Percentiles rank a stretch among this genome's conserved stretches.
Evolutionary conservation across 1,140 invertebrate species (phyloP).

Genomic region (Ips typographus): DNA sequence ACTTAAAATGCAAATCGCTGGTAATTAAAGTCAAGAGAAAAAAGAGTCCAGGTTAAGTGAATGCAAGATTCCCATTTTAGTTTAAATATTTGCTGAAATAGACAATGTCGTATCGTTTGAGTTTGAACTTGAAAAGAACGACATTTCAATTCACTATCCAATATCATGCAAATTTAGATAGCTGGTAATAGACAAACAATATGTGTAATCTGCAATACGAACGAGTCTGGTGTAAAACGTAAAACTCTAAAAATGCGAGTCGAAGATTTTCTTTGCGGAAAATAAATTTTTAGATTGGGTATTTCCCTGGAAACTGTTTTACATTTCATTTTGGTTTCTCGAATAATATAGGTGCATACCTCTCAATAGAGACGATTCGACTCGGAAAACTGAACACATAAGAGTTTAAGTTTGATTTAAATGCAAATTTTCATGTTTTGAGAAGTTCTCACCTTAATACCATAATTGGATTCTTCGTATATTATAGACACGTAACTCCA

Average conservation of each 20-base stretch:
- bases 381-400: background rate
- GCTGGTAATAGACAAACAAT: too few species aligned
- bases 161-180: too few species aligned
- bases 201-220: too few species aligned
- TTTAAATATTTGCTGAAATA: background rate
- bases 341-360: conserved; percentile 2
- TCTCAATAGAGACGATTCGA: background rate
- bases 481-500: conserved; percentile 96
- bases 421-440: background rate
- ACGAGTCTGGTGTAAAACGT: too few species aligned
- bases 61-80: background rate
- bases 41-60: background rate
- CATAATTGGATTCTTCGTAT: conserved; percentile 96
- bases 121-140: too few species aligned
- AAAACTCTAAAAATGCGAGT: too few species aligned
- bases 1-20: conserved; percentile 11
- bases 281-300: too few species aligned
- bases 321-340: conserved; percentile 10
- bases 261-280: too few species aligned
- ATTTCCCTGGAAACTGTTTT: background rate
- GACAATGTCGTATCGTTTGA: too few species aligned
- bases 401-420: too few species aligned
- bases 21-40: conserved; percentile 11
- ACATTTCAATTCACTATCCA: too few species aligned
- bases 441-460: conserved; percentile 76